These are phyloP conservation scores for Hylomyscus alleni DNA, from an alignment of 2,797 vertebrate genomes.

Conservation along the genomic window DNA sequence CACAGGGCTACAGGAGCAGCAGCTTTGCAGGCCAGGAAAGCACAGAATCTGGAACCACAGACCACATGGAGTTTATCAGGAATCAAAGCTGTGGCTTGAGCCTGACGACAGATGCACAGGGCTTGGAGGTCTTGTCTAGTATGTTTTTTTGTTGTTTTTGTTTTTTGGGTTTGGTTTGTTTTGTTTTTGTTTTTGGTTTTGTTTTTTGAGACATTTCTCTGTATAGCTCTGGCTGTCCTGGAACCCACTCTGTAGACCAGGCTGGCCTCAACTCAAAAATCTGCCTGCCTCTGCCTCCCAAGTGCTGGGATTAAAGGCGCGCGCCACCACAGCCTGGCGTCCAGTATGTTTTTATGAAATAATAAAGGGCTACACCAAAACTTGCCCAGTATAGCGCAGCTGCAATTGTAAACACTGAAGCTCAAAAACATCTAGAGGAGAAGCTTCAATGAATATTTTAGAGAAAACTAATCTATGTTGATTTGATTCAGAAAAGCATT, in stretches of 20 bases:
- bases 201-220: too few relatives aligned
- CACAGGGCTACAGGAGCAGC: background rate
- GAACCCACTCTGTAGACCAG: too few relatives aligned
- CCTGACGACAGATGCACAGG: background rate
- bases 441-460: background rate
- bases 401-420: conserved; percentile 25
- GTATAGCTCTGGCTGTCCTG: too few relatives aligned
- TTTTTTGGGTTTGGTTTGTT: too few relatives aligned
- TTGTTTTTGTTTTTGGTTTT: too few relatives aligned
- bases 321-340: too few relatives aligned
- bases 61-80: background rate
- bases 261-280: too few relatives aligned
- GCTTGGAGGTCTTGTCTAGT: background rate
- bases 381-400: background rate
- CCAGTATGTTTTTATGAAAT: background rate
- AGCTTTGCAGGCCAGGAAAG: background rate
- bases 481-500: background rate
- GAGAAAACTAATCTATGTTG: background rate
- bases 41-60: background rate
- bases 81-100: background rate
- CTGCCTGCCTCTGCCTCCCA: too few relatives aligned
- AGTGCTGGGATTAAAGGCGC: too few relatives aligned
- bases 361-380: conserved; percentile 26
- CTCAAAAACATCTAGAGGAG: background rate
- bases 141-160: too few relatives aligned